Base-by-base conservation (phyloP, 53 echinoderm and acorn worm genomes). In the Holothuria scabra region DNA sequence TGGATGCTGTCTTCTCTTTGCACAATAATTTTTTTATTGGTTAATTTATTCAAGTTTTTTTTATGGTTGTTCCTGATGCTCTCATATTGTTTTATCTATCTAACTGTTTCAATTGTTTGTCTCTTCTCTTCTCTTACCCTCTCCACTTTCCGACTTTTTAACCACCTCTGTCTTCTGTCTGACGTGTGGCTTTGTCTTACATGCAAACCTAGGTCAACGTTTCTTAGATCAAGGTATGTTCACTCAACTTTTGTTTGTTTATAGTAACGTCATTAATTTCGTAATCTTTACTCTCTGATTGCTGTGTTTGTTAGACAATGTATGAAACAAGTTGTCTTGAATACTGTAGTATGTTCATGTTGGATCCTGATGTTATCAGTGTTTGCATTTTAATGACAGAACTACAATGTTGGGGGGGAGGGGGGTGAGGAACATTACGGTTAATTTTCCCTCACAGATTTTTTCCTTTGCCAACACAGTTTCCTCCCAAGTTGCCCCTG, bases 191-290 rank as follows among this genome's bases (percentile, higher is more conserved):
- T 69, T 34, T 69, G 69, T 69, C 69, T 69, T 32, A 69, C 69
- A 69, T 34, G 69, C 69, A 34, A 69, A 34, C 31, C 22, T 69
- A 69, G 69, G 69, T 69, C 69, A 69, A 69, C 69, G 69, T 69
- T 69, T 37, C 69, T 69, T 69, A 69, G 69, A 69, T 69, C 69
- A 33, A 30, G 69, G 69, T 69, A 69, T 10, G 69, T 69, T n/a
- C 22, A 37, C 11, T 69, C 69, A 18, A 25, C 44, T 70, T n/a
- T 70, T 52, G 18, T 70, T 84, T 56, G 33, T 56, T 48, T 33
- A 28, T 64, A 46, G 19, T 56, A 8, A 18, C 26, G 68, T 16
- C 30, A 46, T 71, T 37, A 2, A 28, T 59, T 9, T 16, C 33
- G 26, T 37, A 31, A 13, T 18, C 29, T 56, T 28, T 57, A 55